Evolutionary conservation across 2,888 invertebrate species (phyloP).

Genomic region (Sphaeridia pumilis): DNA sequence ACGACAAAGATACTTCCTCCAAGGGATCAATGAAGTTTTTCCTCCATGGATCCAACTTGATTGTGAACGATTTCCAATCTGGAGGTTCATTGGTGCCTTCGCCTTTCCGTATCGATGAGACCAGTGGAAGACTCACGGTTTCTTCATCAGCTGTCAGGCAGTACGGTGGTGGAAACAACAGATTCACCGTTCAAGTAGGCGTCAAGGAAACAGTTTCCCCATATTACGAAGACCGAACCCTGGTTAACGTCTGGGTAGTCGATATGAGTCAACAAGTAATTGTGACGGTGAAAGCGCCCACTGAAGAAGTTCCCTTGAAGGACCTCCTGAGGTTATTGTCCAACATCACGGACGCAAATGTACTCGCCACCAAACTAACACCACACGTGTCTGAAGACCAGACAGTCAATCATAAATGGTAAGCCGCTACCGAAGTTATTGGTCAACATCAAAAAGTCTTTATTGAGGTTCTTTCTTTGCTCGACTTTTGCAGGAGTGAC

Average conservation of each 20-base stretch:
- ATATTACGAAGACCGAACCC: constrained; percentile 59
- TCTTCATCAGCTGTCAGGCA: constrained; percentile 76
- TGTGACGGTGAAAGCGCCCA: constrained; percentile 70
- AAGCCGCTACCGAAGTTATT: constrained; percentile 26
- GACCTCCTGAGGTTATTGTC: constrained; percentile 61
- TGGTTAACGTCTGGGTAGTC: constrained; percentile 82
- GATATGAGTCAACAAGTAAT: constrained; percentile 70
- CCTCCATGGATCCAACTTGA: constrained; percentile 28
- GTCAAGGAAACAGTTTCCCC: constrained; percentile 71
- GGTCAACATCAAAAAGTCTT: neutral
- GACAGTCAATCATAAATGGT: constrained; percentile 58
- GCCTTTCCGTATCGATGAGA: constrained; percentile 62
- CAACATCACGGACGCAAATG: constrained; percentile 61
- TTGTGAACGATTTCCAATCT: constrained; percentile 34
- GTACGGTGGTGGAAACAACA: constrained; percentile 61
- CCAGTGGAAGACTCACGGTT: constrained; percentile 52
- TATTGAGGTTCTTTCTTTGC: neutral
- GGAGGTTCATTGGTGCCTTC: constrained; percentile 73
- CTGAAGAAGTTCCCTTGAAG: constrained; percentile 60
- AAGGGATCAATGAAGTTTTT: constrained; percentile 27
- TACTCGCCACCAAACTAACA: constrained; percentile 66
- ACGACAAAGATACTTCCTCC: constrained; percentile 27
- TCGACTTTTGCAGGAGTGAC: constrained; percentile 55
- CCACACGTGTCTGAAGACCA: constrained; percentile 57
- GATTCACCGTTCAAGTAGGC: constrained; percentile 70